phyloP scores from a whole-genome alignment of 2,888 invertebrate genomes.

The Barypeithes pellucidus region DNA sequence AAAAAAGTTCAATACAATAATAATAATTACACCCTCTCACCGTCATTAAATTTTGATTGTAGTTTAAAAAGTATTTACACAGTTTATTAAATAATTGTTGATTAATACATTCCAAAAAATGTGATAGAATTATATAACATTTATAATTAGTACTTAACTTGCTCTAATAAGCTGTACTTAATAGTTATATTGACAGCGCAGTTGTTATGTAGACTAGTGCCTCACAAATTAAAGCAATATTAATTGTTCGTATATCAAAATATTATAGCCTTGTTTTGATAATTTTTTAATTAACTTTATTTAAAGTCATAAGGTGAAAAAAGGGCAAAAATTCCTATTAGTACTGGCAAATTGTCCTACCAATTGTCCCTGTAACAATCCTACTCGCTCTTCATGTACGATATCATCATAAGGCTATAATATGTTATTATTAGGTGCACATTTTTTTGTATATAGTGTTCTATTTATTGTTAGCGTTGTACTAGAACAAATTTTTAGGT shows the following conservation, averaged over 20 bases:
- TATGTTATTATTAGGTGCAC: slow-evolving; percentile 18
- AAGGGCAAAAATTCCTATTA: too few relatives aligned
- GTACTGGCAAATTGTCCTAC: not conserved
- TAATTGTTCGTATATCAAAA: slow-evolving; percentile 26
- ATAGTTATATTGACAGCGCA: slow-evolving; percentile 9
- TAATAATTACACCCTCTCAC: slow-evolving; percentile 5
- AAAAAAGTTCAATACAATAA: slow-evolving; percentile 29
- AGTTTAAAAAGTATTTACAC: slow-evolving; percentile 32
- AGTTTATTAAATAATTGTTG: slow-evolving; percentile 23
- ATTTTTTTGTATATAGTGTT: slow-evolving; percentile 23
- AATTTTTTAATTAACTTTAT: too few relatives aligned
- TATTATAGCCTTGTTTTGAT: slow-evolving; percentile 12
- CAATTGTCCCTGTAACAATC: too few relatives aligned
- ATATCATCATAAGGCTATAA: slow-evolving; percentile 32
- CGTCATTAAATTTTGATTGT: slow-evolving; percentile 22
- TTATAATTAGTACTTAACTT: slow-evolving; percentile 48
- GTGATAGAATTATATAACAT: slow-evolving; percentile 41
- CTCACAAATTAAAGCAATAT: slow-evolving; percentile 32
- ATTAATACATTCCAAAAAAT: slow-evolving; percentile 49
- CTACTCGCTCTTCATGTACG: too few relatives aligned
- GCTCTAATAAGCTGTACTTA: slow-evolving; percentile 4
- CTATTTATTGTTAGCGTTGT: slow-evolving; percentile 31
- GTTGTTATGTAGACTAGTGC: slow-evolving; percentile 32
- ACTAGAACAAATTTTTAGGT: slow-evolving; percentile 1
- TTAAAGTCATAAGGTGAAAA: too few relatives aligned